A percentile compares a stretch with the other conserved stretches of the same genome.
These are phyloP conservation scores for Lithobius niger DNA, from an alignment of 1,140 invertebrate genomes.

Conservation along the genomic window DNA sequence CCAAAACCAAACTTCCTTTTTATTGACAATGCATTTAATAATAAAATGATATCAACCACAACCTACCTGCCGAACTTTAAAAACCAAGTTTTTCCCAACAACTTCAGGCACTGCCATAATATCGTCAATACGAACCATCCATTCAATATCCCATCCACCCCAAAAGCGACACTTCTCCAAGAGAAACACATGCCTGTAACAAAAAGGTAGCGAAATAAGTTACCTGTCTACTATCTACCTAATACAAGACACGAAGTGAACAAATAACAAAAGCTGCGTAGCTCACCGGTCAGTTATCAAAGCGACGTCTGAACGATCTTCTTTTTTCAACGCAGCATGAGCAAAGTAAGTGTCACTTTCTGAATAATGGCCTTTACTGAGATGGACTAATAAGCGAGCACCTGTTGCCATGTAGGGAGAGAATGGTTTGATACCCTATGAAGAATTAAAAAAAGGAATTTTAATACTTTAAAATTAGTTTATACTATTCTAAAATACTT, in stretches of 20 bases:
- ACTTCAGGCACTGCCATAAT: slow-evolving; percentile 53
- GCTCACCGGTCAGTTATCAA: slow-evolving; percentile 50
- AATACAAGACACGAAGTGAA: background rate
- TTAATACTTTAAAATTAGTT: too few relatives aligned
- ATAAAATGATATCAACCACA: too few relatives aligned
- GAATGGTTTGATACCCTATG: slow-evolving; percentile 49
- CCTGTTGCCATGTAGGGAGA: slow-evolving; percentile 48
- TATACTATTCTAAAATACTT: too few relatives aligned
- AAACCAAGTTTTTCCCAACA: slow-evolving; percentile 46
- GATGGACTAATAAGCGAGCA: slow-evolving; percentile 39
- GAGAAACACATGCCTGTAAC: slow-evolving; percentile 53
- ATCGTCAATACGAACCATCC: slow-evolving; percentile 56
- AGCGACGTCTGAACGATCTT: slow-evolving; percentile 36
- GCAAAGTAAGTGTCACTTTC: slow-evolving; percentile 54
- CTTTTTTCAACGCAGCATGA: slow-evolving; percentile 45
- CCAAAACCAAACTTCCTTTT: too few relatives aligned
- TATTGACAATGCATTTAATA: too few relatives aligned
- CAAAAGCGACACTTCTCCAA: slow-evolving; percentile 53
- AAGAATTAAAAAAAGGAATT: too few relatives aligned
- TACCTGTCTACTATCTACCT: background rate
- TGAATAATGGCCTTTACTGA: slow-evolving; percentile 49
- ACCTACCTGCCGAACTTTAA: slow-evolving; percentile 59
- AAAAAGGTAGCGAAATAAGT: slow-evolving; percentile 6
- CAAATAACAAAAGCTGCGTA: background rate
- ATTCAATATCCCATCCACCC: slow-evolving; percentile 60